These are phyloP conservation scores for Odontothrips loti DNA, from an alignment of 2,888 invertebrate genomes.

Conservation along the genomic window DNA sequence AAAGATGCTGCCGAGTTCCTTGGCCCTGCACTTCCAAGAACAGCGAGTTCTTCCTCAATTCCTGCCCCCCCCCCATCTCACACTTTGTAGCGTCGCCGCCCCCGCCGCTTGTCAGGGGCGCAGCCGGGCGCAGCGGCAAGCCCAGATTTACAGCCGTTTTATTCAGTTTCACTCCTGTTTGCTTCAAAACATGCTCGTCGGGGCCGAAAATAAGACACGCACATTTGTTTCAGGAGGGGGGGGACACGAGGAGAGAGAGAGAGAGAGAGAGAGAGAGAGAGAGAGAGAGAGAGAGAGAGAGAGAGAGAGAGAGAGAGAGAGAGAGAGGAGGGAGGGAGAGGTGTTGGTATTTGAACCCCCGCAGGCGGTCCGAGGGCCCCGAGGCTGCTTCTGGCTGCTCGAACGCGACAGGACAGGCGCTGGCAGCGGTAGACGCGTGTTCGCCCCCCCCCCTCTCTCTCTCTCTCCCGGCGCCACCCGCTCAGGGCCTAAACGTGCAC, in stretches of 20 bases:
- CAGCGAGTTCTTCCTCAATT: neutral
- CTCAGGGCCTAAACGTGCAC: neutral
- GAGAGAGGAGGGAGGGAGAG: neutral
- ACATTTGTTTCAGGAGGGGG: neutral
- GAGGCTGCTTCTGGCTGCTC: neutral
- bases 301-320: slow-evolving; percentile 27
- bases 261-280: slow-evolving; percentile 24
- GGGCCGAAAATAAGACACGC: neutral
- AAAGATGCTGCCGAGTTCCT: too few species aligned
- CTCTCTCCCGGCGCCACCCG: neutral
- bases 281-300: slow-evolving; percentile 27
- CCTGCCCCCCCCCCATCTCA: neutral
- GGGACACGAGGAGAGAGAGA: neutral
- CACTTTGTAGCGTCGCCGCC: neutral
- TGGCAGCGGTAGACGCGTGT: neutral
- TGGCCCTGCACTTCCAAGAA: neutral
- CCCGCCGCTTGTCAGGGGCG: neutral
- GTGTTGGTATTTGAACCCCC: neutral
- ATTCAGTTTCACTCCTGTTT: slow-evolving; percentile 6
- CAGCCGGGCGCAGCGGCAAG: neutral
- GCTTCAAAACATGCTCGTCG: neutral
- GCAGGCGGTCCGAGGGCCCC: neutral
- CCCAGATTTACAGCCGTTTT: neutral
- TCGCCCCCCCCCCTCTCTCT: neutral
- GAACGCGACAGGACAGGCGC: neutral